phyloP scores from a whole-genome alignment of 1,140 invertebrate species.

The Microplitis demolitor region DNA sequence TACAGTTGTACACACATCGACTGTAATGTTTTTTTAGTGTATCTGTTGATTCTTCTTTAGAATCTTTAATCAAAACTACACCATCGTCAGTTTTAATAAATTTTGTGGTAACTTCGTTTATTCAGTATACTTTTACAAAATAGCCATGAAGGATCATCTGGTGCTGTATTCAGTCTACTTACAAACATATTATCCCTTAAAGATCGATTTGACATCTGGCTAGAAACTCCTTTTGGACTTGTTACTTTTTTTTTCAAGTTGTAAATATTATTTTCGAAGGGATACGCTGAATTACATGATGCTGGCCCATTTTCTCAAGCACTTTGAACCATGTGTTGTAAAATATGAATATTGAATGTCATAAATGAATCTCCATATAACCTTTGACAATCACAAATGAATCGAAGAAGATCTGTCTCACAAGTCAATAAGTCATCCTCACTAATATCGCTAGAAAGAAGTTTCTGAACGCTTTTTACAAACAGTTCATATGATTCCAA shows the following conservation, averaged over 20 bases:
- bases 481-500: conserved; percentile 25
- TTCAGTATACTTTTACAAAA: too few relatives aligned
- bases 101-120: too few relatives aligned
- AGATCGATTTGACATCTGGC: conserved; percentile 25
- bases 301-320: conserved; percentile 25
- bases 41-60: too few relatives aligned
- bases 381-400: conserved; percentile 28
- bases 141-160: too few relatives aligned
- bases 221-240: conserved; percentile 23
- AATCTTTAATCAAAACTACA: too few relatives aligned
- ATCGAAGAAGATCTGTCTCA: conserved; percentile 28
- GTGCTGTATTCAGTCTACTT: neutral
- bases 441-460: conserved; percentile 14
- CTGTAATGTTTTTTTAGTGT: too few relatives aligned
- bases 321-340: conserved; percentile 21
- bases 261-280: conserved; percentile 26
- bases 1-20: too few relatives aligned
- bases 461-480: conserved; percentile 21
- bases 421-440: conserved; percentile 6
- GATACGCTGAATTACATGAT: conserved; percentile 30
- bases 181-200: neutral
- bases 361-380: conserved; percentile 27
- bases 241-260: conserved; percentile 28
- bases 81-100: too few relatives aligned
- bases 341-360: conserved; percentile 33